phyloP scores from a whole-genome alignment of 1,140 invertebrate genomes.

The Bilobella aurantiaca region DNA sequence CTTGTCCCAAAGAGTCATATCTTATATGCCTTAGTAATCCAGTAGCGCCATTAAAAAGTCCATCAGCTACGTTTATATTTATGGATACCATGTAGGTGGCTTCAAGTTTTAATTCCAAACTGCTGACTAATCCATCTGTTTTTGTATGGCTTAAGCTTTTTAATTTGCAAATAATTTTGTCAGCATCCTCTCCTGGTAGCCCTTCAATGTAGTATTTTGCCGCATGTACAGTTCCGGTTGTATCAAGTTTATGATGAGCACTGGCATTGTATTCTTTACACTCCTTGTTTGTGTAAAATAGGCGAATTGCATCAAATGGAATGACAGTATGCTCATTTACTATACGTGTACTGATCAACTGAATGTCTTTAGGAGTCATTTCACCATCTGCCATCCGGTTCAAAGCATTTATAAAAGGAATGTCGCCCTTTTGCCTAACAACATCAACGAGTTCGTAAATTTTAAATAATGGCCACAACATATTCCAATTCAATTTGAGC shows the following conservation, averaged over 20 bases:
- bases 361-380: conserved; percentile 11
- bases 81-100: conserved; percentile 11
- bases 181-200: neutral
- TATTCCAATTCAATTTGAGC: neutral
- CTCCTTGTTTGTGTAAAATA: conserved; percentile 12
- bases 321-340: neutral
- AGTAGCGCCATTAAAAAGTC: conserved; percentile 12
- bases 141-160: neutral
- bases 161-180: neutral
- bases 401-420: neutral
- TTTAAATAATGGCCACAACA: conserved; percentile 12
- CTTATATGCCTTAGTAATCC: neutral
- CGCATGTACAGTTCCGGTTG: neutral
- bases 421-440: conserved; percentile 20
- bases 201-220: neutral
- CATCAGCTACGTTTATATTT: conserved; percentile 13
- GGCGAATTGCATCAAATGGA: neutral
- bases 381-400: conserved; percentile 15
- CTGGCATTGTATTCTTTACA: neutral
- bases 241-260: neutral
- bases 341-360: neutral
- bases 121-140: neutral
- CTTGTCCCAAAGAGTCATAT: neutral
- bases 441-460: conserved; percentile 14
- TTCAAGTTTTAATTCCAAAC: neutral